Evolutionary conservation across 2,113 vertebrate species (phyloP).

Genomic region (Rhinichthys klamathensis): DNA sequence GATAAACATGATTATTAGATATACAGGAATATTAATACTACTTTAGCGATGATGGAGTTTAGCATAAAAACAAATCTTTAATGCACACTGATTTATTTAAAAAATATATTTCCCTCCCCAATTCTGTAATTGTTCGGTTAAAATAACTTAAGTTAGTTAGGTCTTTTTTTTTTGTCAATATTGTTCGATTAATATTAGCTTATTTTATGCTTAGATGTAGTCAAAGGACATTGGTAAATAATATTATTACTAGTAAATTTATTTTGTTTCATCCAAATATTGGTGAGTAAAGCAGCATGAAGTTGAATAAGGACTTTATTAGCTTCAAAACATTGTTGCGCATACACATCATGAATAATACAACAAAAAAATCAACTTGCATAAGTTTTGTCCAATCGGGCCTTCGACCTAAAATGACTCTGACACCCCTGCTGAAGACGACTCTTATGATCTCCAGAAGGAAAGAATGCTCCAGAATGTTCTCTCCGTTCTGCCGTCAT

Average conservation of each 20-base stretch:
- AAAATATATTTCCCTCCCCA: no score
- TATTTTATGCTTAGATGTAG: neutral
- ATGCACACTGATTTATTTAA: no score
- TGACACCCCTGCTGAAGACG: neutral
- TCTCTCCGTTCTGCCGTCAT: neutral
- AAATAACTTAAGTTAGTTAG: neutral
- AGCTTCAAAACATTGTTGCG: neutral
- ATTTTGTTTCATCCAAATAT: neutral
- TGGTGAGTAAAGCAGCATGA: neutral
- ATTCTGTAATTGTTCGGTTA: neutral
- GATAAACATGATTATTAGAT: neutral
- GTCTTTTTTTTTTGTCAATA: neutral
- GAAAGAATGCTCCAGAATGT: no score
- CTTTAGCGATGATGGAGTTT: neutral
- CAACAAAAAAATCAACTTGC: no score
- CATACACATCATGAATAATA: neutral
- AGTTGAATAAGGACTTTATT: neutral
- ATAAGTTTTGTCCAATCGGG: neutral
- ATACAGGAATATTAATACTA: neutral
- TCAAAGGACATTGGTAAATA: neutral
- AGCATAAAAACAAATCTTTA: neutral
- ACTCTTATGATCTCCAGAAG: neutral
- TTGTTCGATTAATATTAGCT: no score
- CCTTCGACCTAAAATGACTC: neutral
- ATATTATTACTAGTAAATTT: neutral